Conservation (phyloP, 2,113 vertebrate genomes). For the Himantopus leucocephalus region DNA sequence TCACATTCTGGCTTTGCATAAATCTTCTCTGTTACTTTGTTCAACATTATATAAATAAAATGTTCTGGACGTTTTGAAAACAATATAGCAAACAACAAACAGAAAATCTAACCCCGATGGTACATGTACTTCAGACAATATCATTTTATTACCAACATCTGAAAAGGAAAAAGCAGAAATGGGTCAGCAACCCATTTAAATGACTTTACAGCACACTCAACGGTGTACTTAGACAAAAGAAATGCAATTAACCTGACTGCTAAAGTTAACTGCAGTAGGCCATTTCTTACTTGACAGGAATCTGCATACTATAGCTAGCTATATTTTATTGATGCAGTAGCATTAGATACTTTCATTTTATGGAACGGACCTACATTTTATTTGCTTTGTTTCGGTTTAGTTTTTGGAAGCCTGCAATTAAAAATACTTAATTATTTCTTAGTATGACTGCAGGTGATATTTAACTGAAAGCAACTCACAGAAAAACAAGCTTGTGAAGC, state of each 20-base stretch:
- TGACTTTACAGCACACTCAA: neutral
- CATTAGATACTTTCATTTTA: constrained; percentile 2
- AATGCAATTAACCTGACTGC: constrained; percentile 21
- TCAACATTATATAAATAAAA: neutral
- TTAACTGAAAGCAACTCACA: constrained; percentile 26
- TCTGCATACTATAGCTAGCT: neutral
- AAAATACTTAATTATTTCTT: constrained; percentile 54
- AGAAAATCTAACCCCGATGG: neutral
- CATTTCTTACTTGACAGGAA: neutral
- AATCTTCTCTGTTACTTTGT: neutral
- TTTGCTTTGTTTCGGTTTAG: neutral
- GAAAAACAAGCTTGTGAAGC: constrained; percentile 7
- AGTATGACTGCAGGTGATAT: neutral
- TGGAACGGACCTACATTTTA: neutral
- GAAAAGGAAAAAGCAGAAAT: constrained; percentile 7
- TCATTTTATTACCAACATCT: neutral
- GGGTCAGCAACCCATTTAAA: constrained; percentile 14
- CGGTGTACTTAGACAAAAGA: neutral
- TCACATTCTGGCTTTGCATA: neutral
- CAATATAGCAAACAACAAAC: neutral
- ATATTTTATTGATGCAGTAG: neutral
- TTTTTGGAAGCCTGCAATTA: constrained; percentile 14
- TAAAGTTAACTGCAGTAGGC: neutral
- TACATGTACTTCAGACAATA: neutral
- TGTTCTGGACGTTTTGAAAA: neutral